Evolutionary conservation across 2,113 vertebrate genomes (phyloP).

Genomic region (Casuarius casuarius): DNA sequence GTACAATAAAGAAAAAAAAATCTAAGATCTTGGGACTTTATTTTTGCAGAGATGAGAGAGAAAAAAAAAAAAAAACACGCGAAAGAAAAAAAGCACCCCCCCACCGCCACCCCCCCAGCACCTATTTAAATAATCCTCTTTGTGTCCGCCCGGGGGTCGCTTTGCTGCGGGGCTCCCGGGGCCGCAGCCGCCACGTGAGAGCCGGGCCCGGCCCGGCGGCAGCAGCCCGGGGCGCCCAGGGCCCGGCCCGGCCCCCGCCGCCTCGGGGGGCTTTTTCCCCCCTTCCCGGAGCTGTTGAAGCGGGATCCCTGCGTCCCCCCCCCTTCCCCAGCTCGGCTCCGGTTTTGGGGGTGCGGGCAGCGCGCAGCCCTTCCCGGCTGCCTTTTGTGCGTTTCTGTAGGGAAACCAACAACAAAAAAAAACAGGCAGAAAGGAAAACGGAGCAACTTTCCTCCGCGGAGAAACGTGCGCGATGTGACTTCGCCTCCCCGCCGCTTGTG

Average conservation of each 20-base stretch:
- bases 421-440: slow-evolving; percentile 71
- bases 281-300: background rate
- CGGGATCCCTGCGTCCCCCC: background rate
- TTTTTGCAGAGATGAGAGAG: slow-evolving; percentile 82
- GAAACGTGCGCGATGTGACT: background rate
- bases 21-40: slow-evolving; percentile 79
- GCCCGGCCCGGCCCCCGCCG: background rate
- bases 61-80: background rate
- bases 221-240: no score
- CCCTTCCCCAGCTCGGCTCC: background rate
- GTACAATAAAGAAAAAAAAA: slow-evolving; percentile 71
- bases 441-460: slow-evolving; percentile 69
- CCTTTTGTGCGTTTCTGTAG: slow-evolving; percentile 24
- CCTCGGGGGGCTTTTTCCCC: background rate
- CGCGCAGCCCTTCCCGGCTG: background rate
- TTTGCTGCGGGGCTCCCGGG: slow-evolving; percentile 32
- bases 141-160: slow-evolving; percentile 57
- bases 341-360: background rate
- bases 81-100: background rate
- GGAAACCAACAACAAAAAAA: background rate
- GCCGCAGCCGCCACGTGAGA: slow-evolving; percentile 26
- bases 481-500: background rate
- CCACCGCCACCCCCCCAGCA: background rate
- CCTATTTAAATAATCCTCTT: slow-evolving; percentile 81
- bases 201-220: background rate